These are phyloP conservation scores for Rhinolophus sinicus DNA, from an alignment of 2,113 vertebrate species.

Conservation along the genomic window DNA sequence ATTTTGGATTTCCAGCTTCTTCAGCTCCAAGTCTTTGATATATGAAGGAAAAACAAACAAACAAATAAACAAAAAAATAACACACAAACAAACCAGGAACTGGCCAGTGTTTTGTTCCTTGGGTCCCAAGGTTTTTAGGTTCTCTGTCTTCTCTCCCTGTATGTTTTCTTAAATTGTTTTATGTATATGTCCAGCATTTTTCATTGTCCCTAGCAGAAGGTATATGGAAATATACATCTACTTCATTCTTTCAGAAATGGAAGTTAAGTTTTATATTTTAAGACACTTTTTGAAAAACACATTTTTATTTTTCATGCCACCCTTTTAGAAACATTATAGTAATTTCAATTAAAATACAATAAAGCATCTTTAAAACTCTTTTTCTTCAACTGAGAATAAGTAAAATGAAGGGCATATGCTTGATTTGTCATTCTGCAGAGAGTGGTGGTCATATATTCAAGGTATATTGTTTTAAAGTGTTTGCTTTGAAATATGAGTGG, in stretches of 20 bases:
- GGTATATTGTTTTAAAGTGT: background rate
- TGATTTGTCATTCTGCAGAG: background rate
- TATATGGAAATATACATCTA: background rate
- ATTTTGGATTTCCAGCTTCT: background rate
- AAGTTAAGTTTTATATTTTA: background rate
- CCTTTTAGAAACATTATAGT: background rate
- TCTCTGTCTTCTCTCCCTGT: background rate
- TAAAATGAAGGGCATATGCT: background rate
- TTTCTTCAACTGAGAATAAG: background rate
- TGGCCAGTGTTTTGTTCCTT: background rate
- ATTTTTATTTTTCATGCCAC: background rate
- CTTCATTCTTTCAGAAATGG: background rate
- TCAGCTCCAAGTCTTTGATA: background rate
- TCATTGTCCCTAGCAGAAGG: background rate
- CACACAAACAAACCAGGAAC: background rate
- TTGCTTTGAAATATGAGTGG: background rate
- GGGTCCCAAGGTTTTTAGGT: background rate
- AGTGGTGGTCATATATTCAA: background rate
- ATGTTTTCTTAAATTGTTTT: background rate
- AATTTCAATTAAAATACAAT: background rate
- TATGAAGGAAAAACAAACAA: too few species aligned
- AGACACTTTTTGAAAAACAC: background rate
- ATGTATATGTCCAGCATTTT: background rate
- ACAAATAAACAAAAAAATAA: too few species aligned
- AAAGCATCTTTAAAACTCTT: background rate